Evolutionary conservation across 2,113 vertebrate species (phyloP).

Genomic region (Calidris pygmaea): DNA sequence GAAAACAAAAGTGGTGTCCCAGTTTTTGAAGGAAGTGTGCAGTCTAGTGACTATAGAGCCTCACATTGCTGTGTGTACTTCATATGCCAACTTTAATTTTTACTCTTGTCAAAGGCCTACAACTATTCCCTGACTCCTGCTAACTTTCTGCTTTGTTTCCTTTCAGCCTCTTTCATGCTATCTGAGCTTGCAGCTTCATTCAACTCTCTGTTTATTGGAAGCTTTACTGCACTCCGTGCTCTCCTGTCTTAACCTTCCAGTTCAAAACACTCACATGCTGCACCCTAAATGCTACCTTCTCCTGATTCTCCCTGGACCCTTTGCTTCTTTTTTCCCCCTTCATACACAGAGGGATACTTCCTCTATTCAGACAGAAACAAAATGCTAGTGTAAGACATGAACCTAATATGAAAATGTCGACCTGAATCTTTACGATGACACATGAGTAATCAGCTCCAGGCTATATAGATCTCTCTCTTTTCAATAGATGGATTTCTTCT

Average conservation of each 20-base stretch:
- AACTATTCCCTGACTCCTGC: background rate
- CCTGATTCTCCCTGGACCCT: background rate
- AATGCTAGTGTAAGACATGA: background rate
- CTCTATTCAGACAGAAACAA: background rate
- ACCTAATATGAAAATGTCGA: background rate
- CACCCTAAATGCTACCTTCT: background rate
- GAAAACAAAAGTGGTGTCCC: background rate
- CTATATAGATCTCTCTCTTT: background rate
- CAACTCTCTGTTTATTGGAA: background rate
- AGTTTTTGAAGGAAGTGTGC: background rate
- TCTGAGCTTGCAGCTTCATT: background rate
- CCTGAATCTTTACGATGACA: background rate
- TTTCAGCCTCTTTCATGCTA: background rate
- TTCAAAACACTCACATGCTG: background rate
- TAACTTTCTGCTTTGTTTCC: background rate
- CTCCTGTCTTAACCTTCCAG: background rate
- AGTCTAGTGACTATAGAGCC: background rate
- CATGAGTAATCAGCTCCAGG: background rate
- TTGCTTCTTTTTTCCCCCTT: background rate
- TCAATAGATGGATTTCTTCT: background rate
- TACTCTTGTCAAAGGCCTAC: background rate
- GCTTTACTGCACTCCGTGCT: background rate
- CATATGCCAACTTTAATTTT: background rate
- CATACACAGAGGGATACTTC: background rate
- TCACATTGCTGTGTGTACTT: accelerated